A percentile compares a stretch with the other conserved stretches of the same genome.
Evolutionary conservation across 2,113 vertebrate species (phyloP).

Genomic region (Hippopotamus amphibius): DNA sequence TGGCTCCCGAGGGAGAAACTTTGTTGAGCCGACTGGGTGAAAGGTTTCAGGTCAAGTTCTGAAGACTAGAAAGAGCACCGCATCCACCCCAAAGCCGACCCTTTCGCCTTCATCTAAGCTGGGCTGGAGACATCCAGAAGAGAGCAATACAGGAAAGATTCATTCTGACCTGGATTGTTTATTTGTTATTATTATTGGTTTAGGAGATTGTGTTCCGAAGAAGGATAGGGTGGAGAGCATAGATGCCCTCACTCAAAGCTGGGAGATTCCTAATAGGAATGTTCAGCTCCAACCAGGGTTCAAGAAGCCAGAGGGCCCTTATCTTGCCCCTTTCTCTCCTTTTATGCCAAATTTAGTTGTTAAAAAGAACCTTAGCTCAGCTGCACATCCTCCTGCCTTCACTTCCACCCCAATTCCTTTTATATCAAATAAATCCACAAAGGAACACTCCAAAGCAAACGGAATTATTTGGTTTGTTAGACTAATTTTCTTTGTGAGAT

Average conservation of each 20-base stretch:
- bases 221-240: background rate
- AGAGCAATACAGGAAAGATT: slow-evolving; percentile 39
- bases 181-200: background rate
- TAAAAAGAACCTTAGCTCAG: background rate
- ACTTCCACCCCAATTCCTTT: background rate
- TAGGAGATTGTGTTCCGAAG: background rate
- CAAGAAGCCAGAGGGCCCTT: background rate
- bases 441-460: background rate
- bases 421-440: background rate
- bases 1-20: background rate
- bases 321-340: background rate
- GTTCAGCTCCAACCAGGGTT: background rate
- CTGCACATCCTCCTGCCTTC: background rate
- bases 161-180: background rate
- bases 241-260: background rate
- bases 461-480: background rate
- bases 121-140: slow-evolving; percentile 6
- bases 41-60: slow-evolving; percentile 48
- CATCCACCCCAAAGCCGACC: background rate
- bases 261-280: background rate
- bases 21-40: background rate
- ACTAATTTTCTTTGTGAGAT: slow-evolving; percentile 8
- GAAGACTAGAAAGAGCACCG: background rate
- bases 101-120: background rate
- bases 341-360: background rate